Base-by-base conservation (phyloP, 2,888 invertebrate species). In the Cephus pygmeus region DNA sequence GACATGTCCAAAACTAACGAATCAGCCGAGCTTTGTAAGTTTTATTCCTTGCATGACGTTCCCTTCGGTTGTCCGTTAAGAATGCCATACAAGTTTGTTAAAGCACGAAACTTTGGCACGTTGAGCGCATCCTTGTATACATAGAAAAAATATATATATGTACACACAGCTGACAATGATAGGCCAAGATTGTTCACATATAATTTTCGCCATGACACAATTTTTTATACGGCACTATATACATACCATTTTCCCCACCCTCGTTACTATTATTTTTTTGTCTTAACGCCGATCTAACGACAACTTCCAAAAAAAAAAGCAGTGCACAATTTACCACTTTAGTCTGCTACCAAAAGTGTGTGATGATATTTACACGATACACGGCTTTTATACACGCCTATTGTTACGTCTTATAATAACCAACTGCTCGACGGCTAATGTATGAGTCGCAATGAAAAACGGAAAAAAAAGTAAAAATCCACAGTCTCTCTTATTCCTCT, bases 251-350 rank as follows among this genome's bases (percentile, higher is more conserved):
- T 12, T 36, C 4, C 15, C 40, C 6, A 69, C 11, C n/a, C 33
- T 11, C 12, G 4, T 23, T 12, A 35, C 35, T 35, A 35, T 35
- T 35, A 35, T 35, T 35, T 12, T 35, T 3, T 4, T 23, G 3
- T 23, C n/a, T 33, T 69, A 69, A 69, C 69, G 69, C 12, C 69
- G 69, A 69, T 69, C 69, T 33, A 33, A 40, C 40, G 40, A 40
- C 6, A 15, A 40, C 6, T 15, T 15, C 40, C 40, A 6, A 15
- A 2, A 40, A 15, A 36, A 30, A 76, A 23, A 71, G 69, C 77
- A 77, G 77, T 79, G 85, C 85, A 87, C 84, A 83, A 83, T 83
- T 84, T 84, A 86, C 89, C 89, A 89, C 85, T 89, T 89, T 89
- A 89, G 89, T 89, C 89, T 89, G 89, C 89, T 88, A 86, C 87